Percentiles rank a stretch among this genome's conserved stretches.
phyloP scores from a whole-genome alignment of 2,888 invertebrate genomes.

The Merodon equestris region DNA sequence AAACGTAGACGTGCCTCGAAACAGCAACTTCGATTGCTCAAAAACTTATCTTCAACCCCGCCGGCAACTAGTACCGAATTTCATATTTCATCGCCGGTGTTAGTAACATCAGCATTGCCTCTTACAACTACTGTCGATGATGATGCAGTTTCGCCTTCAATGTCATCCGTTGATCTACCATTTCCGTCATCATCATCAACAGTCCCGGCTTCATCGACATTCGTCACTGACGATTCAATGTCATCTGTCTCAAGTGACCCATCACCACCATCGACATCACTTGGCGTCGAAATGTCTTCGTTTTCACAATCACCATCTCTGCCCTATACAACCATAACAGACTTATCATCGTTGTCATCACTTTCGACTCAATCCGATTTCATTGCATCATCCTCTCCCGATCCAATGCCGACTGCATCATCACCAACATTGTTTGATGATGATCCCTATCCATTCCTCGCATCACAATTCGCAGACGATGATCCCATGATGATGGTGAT shows the following conservation, averaged over 20 bases:
- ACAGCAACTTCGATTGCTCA: slow-evolving; percentile 16
- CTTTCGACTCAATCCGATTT: slow-evolving; percentile 48
- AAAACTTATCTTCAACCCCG: slow-evolving; percentile 11
- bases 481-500: slow-evolving; percentile 55
- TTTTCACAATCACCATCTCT: slow-evolving; percentile 32
- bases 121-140: slow-evolving; percentile 28
- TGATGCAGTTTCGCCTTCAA: slow-evolving; percentile 42
- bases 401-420: slow-evolving; percentile 50
- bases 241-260: slow-evolving; percentile 29
- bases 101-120: slow-evolving; percentile 14
- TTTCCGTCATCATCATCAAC: slow-evolving; percentile 53
- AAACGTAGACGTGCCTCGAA: slow-evolving; percentile 62
- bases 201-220: slow-evolving; percentile 23
- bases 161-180: slow-evolving; percentile 46
- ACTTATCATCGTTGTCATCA: slow-evolving; percentile 2
- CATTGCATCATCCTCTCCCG: slow-evolving; percentile 46
- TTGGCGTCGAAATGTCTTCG: not conserved
- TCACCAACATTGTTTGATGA: slow-evolving; percentile 42
- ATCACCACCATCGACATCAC: slow-evolving; percentile 23
- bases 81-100: slow-evolving; percentile 26
- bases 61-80: slow-evolving; percentile 35
- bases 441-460: slow-evolving; percentile 29
- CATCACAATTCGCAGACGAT: slow-evolving; percentile 47
- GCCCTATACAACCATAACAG: slow-evolving; percentile 11
- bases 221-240: not conserved